Percentiles rank a stretch among this genome's conserved stretches.
Conservation (phyloP, 2,797 vertebrate genomes). For the Chaunax sp. region DNA sequence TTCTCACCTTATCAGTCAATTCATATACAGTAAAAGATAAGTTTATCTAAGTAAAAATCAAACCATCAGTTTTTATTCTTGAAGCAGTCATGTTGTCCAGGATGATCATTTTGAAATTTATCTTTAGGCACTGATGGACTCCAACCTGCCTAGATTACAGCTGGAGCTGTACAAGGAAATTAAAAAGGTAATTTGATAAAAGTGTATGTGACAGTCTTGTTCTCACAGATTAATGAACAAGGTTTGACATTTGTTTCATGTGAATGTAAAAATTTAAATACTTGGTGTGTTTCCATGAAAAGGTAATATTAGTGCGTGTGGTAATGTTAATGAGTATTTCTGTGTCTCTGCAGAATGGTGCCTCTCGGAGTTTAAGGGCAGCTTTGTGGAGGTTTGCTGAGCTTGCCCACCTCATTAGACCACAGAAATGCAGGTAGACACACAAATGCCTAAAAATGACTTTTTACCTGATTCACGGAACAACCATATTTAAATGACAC, state of each 20-base stretch:
- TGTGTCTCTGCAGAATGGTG: conserved; percentile 88
- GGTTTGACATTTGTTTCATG: neutral
- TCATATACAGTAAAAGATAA: neutral
- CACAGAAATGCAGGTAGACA: conserved; percentile 97
- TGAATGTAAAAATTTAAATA: neutral
- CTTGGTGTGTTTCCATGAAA: neutral
- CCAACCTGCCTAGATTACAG: conserved; percentile 94
- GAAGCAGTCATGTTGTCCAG: neutral
- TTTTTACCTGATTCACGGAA: neutral
- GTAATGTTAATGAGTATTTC: neutral
- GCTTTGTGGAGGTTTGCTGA: conserved; percentile 98
- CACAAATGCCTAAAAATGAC: neutral
- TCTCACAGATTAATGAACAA: neutral
- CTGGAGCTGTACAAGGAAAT: conserved; percentile 99
- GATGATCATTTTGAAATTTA: conserved; percentile 2
- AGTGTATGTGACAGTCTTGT: neutral
- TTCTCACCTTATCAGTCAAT: neutral
- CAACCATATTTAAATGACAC: neutral
- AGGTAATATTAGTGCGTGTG: too few relatives aligned
- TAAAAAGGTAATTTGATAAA: conserved; percentile 88
- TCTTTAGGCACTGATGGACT: conserved; percentile 95
- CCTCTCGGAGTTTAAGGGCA: conserved; percentile 94
- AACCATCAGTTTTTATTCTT: neutral
- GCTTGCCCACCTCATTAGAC: conserved; percentile 95
- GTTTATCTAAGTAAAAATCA: neutral